Evolutionary conservation across 2,797 vertebrate species (phyloP).

Genomic region (Phataginus tetradactyla): DNA sequence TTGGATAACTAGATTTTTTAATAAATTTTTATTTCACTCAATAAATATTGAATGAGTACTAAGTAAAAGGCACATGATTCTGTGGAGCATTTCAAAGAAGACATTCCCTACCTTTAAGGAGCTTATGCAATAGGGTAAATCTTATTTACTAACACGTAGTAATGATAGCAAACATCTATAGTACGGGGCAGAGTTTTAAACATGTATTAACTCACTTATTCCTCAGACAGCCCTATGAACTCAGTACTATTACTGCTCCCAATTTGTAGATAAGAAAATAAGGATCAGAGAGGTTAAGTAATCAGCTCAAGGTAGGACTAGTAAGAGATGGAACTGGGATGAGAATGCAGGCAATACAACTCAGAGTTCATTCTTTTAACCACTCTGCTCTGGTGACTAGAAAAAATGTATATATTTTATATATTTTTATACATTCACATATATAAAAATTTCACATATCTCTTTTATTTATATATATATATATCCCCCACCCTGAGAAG

Average conservation of each 20-base stretch:
- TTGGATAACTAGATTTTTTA: not conserved
- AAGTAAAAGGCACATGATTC: not conserved
- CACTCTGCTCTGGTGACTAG: not conserved
- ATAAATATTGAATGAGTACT: not conserved
- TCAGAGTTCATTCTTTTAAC: not conserved
- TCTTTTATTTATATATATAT: no score
- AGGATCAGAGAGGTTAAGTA: not conserved
- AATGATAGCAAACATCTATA: not conserved
- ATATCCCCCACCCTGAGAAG: no score
- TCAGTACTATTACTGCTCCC: not conserved
- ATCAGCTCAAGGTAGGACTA: not conserved
- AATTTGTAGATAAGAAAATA: not conserved
- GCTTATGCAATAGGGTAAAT: not conserved
- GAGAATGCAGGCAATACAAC: not conserved
- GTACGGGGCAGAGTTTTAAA: not conserved
- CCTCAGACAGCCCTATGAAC: not conserved
- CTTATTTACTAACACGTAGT: not conserved
- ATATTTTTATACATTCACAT: no score
- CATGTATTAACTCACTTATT: not conserved
- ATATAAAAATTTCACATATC: no score
- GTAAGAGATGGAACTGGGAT: not conserved
- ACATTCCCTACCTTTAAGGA: not conserved
- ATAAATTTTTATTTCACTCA: conserved; percentile 31
- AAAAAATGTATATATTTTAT: not conserved
- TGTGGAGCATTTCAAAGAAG: not conserved